Base-by-base conservation (phyloP, 2,888 invertebrate species). In the Agriopis aurantiaria region DNA sequence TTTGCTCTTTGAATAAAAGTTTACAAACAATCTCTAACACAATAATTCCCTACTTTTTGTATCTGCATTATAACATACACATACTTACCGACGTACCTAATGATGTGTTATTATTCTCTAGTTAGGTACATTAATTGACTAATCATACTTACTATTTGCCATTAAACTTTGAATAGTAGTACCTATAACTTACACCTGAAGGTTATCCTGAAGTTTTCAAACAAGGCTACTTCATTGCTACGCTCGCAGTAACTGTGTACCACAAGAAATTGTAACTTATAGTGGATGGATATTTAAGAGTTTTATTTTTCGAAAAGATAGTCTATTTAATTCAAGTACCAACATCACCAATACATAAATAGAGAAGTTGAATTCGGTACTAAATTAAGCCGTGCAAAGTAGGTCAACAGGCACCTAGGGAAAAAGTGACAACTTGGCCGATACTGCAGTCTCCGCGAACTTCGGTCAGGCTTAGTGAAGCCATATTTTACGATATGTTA, bases 391-490 rank as follows among this genome's bases (percentile, higher is more conserved):
- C 33, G 5, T 57, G 56, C 53, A 71, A 86, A 86, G 76, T 85
- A 75, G 87, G 87, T 85, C 85, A 84, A 82, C 75, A 80, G 77
- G 78, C 79, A 79, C 77, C 65, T 75, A 69, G 63, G 72, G 68
- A 71, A 75, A 79, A 73, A 78, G 74, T 76, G 81, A 80, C 79
- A 82, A 84, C 79, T 82, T 80, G 71, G 77, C 77, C 71, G 78
- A 80, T 78, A 77, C 74, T 76, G 79, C 81, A 70, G 77, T 75
- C 79, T 80, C 74, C 70, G 62, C 78, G 65, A 82, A 80, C 74
- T 81, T 82, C 64, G 69, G 74, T 64, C 72, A 60, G 71, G 74
- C 75, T 78, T 77, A 69, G 68, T 61, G 61, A 72, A 74, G 75
- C 75, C 76, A 73, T 78, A 73, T 75, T 72, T 73, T 69, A 76